Conservation (phyloP, 2,797 vertebrate species). For the Acanthis flammea region DNA sequence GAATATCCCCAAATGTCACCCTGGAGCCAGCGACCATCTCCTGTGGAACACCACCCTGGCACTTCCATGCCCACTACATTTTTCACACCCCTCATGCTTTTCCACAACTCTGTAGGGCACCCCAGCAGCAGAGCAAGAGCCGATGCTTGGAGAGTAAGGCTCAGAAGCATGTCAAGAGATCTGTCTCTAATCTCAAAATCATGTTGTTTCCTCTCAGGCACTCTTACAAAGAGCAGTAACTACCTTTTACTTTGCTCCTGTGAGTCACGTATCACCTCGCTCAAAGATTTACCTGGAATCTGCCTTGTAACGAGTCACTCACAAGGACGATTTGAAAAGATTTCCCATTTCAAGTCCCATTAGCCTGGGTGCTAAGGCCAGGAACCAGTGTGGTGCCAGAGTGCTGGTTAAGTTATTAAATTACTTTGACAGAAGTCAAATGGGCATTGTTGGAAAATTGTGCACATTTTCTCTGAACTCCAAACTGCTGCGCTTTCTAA, state of each 20-base stretch:
- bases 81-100: background rate
- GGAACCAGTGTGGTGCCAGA: slow-evolving; percentile 30
- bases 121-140: background rate
- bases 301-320: slow-evolving; percentile 56
- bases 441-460: slow-evolving; percentile 57
- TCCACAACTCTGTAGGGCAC: background rate
- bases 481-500: background rate
- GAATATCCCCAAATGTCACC: background rate
- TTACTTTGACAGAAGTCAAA: slow-evolving; percentile 60
- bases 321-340: slow-evolving; percentile 17
- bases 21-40: background rate
- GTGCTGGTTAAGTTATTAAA: slow-evolving; percentile 54
- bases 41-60: background rate
- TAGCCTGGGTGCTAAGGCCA: slow-evolving; percentile 30
- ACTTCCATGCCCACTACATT: background rate
- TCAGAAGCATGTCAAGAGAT: background rate
- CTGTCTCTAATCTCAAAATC: background rate
- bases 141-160: accelerated
- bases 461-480: slow-evolving; percentile 48
- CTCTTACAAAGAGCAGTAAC: background rate
- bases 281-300: slow-evolving; percentile 60
- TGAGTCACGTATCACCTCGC: slow-evolving; percentile 37
- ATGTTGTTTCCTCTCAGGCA: background rate
- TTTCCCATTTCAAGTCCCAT: slow-evolving; percentile 45
- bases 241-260: background rate